Evolutionary conservation across 2,113 vertebrate genomes (phyloP).

Genomic region (Campylomormyrus numenius): DNA sequence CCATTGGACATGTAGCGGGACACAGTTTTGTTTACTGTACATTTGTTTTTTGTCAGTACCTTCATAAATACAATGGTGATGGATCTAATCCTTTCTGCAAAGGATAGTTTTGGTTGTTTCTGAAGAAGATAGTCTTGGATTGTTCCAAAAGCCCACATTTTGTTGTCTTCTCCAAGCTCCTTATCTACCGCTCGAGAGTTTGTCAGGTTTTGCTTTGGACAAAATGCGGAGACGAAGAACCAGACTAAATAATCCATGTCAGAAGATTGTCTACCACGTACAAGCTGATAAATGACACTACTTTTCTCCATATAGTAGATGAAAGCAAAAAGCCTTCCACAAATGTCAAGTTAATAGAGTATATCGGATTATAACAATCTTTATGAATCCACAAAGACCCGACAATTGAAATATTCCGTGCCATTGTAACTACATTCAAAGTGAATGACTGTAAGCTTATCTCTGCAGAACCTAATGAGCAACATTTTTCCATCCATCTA

Average conservation of each 20-base stretch:
- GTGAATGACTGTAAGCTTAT: background rate
- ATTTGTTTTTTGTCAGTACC: background rate
- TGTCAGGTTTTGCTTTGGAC: background rate
- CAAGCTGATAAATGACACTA: constrained; percentile 4
- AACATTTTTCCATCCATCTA: background rate
- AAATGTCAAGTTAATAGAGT: constrained; percentile 18
- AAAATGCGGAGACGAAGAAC: background rate
- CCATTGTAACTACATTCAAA: background rate
- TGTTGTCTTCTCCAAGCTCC: background rate
- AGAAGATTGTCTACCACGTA: constrained; percentile 20
- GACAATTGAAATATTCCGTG: background rate
- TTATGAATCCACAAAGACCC: background rate
- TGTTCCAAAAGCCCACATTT: background rate
- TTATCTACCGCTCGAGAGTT: background rate
- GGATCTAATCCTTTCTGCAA: background rate
- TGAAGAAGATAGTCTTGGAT: background rate
- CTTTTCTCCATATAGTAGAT: constrained; percentile 17
- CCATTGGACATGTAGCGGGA: background rate
- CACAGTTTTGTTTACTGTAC: background rate
- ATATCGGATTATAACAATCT: background rate
- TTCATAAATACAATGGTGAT: background rate
- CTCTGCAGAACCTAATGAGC: background rate
- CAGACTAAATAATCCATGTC: background rate
- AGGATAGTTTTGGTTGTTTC: background rate
- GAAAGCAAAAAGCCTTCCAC: background rate